Conservation (phyloP, 2,888 invertebrate species). For the Aspidapion aeneum region DNA sequence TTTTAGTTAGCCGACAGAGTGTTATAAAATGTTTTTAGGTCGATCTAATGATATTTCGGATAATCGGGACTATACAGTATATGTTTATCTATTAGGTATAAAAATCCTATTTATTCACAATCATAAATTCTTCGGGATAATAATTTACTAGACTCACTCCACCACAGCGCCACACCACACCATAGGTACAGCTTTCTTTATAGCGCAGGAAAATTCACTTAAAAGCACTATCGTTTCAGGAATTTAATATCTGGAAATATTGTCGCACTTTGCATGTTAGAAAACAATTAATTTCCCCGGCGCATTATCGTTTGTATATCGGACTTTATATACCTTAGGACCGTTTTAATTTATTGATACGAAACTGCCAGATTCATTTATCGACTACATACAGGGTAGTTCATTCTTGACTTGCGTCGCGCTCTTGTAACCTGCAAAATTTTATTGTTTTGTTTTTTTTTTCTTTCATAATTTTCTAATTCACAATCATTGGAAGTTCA, state of each 20-base stretch:
- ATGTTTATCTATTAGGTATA: no score
- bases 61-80: no score
- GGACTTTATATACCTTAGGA: constrained; percentile 25
- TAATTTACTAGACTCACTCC: neutral
- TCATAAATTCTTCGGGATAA: neutral
- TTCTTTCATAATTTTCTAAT: no score
- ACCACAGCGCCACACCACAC: neutral
- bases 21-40: no score
- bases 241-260: constrained; percentile 25
- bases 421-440: no score
- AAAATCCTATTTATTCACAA: neutral
- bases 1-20: no score
- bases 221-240: constrained; percentile 8
- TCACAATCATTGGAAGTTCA: no score
- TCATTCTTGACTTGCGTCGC: no score
- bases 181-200: neutral
- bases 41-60: no score
- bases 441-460: no score
- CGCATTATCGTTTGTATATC: constrained; percentile 27
- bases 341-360: constrained; percentile 24
- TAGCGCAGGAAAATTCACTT: neutral
- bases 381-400: constrained; percentile 6
- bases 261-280: constrained; percentile 24
- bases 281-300: constrained; percentile 23
- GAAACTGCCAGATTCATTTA: constrained; percentile 21